Evolutionary conservation across 2,797 vertebrate genomes (phyloP).

Genomic region (Sphenopsis melanotis): DNA sequence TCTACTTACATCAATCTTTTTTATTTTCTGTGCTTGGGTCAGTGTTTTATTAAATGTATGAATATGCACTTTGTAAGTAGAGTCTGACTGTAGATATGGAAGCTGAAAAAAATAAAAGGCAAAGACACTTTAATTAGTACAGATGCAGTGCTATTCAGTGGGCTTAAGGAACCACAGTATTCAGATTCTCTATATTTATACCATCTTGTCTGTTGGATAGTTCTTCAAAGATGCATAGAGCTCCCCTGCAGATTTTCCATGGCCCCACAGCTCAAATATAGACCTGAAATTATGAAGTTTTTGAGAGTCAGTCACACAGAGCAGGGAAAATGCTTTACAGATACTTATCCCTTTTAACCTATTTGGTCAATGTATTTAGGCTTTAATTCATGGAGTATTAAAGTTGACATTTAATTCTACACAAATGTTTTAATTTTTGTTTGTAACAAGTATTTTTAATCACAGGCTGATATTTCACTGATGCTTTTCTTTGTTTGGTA

Average conservation of each 20-base stretch:
- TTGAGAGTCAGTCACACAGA: background rate
- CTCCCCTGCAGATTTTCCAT: constrained; percentile 83
- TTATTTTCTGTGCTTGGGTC: constrained; percentile 86
- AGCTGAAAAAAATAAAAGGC: constrained; percentile 73
- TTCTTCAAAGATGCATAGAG: constrained; percentile 84
- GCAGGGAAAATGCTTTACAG: background rate
- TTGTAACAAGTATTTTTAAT: background rate
- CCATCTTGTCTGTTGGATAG: constrained; percentile 88
- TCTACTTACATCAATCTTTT: constrained; percentile 91
- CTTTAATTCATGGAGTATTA: background rate
- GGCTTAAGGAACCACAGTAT: background rate
- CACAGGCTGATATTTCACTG: background rate
- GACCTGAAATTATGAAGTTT: constrained; percentile 79
- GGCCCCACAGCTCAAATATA: constrained; percentile 95
- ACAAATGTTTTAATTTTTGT: background rate
- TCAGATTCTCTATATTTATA: constrained; percentile 34
- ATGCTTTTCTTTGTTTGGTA: background rate
- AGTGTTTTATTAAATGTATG: constrained; percentile 97
- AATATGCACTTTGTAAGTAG: constrained; percentile 92
- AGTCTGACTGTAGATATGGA: constrained; percentile 84
- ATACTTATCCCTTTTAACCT: background rate
- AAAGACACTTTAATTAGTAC: background rate
- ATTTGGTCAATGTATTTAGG: background rate
- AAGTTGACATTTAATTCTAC: background rate
- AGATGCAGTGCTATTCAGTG: background rate